Conservation (phyloP, 2,888 invertebrate genomes). For the Mimachlamys varia region DNA sequence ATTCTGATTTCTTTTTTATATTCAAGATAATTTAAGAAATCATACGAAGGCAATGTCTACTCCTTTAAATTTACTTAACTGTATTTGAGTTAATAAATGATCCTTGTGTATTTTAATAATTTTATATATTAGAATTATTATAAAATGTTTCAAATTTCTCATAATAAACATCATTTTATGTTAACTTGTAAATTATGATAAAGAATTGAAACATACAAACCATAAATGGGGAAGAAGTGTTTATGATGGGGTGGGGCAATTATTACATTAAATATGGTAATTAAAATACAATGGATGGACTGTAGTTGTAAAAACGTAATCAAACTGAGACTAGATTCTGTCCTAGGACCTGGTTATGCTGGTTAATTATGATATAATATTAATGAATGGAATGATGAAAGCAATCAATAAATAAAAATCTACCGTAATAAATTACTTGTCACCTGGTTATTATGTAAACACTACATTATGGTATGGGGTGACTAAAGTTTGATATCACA, state of each 20-base stretch:
- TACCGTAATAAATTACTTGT: background rate
- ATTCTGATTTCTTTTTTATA: background rate
- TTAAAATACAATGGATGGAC: background rate
- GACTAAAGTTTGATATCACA: background rate
- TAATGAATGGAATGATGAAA: slow-evolving; percentile 17
- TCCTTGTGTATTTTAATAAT: no score
- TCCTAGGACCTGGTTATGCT: background rate
- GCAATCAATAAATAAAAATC: background rate
- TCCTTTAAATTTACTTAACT: background rate
- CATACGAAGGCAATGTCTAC: background rate
- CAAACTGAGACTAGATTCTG: slow-evolving; percentile 14
- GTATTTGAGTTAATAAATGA: no score
- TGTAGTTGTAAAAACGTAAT: background rate
- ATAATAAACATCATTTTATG: no score
- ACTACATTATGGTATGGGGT: background rate
- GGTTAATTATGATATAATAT: background rate
- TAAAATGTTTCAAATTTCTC: no score
- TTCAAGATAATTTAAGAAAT: background rate
- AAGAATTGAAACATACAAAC: no score
- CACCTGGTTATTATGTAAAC: background rate
- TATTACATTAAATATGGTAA: background rate
- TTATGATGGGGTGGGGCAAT: no score
- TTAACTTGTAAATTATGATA: no score
- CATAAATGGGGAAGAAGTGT: no score
- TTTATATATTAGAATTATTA: no score